These are phyloP conservation scores for Cynopterus sphinx DNA, from an alignment of 2,797 vertebrate species.

Conservation along the genomic window DNA sequence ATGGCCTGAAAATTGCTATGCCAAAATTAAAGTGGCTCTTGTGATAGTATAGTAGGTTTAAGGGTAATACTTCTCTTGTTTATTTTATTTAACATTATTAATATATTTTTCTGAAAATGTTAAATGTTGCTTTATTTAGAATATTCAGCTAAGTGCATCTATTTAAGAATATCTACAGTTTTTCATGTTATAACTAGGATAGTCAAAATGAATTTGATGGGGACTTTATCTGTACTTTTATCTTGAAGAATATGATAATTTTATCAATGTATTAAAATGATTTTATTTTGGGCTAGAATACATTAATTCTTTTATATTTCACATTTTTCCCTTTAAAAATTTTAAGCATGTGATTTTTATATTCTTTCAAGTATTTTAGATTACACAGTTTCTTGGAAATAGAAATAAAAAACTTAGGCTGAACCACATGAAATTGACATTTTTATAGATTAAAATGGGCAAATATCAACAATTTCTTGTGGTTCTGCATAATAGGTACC, in stretches of 20 bases:
- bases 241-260: neutral
- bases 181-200: conserved; percentile 5
- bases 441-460: neutral
- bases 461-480: neutral
- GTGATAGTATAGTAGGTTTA: neutral
- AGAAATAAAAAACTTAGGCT: neutral
- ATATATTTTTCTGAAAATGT: conserved; percentile 19
- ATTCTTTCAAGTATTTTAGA: neutral
- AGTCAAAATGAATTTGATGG: neutral
- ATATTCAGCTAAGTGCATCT: neutral
- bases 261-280: neutral
- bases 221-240: neutral
- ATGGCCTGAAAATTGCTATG: neutral
- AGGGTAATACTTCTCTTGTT: neutral
- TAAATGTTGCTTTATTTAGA: conserved; percentile 26
- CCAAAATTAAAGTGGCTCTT: conserved; percentile 32
- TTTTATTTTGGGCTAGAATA: neutral
- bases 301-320: neutral
- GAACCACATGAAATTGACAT: neutral
- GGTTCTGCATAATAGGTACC: neutral
- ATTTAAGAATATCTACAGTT: neutral
- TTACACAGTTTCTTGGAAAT: neutral
- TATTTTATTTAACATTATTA: neutral
- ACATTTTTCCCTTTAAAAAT: neutral
- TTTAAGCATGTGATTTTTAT: neutral